Base-by-base conservation (phyloP, 2,888 invertebrate genomes). In the Physocephala rufipes region DNA sequence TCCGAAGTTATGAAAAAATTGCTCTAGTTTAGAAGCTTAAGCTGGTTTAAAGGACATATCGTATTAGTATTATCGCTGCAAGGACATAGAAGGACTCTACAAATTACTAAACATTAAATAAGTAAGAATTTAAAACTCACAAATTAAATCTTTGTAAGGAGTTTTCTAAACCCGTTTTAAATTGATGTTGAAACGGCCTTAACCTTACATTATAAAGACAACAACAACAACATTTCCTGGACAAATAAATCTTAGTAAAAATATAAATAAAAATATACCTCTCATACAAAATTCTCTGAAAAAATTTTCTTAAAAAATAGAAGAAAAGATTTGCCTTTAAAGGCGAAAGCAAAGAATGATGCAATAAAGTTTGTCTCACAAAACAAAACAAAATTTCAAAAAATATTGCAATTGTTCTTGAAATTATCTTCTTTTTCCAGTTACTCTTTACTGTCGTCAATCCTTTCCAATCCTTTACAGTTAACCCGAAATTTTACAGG, bases 281-380 rank as follows among this genome's bases (percentile, higher is more conserved):
- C n/a, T n/a, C n/a, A n/a, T n/a, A n/a, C n/a, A 62, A 43, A 45
- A 21, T 36, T 43, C n/a, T n/a, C 21, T 21, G 24, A 62, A 53
- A 53, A 36, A 53, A 16, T 12, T 30, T 51, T 47, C 1, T 47
- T 19, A 16, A 28, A 65, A 65, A 26, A 9, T 24, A 28, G 36
- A 36, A 4, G 9, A 9, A 9, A 4, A 4, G 36, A 28, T 51
- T 55, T 30, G n/a, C n/a, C n/a, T n/a, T 13, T 13, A 19, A 36
- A 36, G 9, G 9, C 36, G 19, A n/a, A 51, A 53, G 13, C 26
- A 49, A 67, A 67, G 16, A 43, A 59, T 67, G 26, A 67, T 67
- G 67, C 67, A 67, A 59, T 67, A 67, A 67, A 67, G 59, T 21
- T 45, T 47, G 58, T 45, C 55, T 67, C 26, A 49, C 5, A 12